Evolutionary conservation across 2,888 invertebrate species (phyloP).

Genomic region (Polydrusus pterygomalis): DNA sequence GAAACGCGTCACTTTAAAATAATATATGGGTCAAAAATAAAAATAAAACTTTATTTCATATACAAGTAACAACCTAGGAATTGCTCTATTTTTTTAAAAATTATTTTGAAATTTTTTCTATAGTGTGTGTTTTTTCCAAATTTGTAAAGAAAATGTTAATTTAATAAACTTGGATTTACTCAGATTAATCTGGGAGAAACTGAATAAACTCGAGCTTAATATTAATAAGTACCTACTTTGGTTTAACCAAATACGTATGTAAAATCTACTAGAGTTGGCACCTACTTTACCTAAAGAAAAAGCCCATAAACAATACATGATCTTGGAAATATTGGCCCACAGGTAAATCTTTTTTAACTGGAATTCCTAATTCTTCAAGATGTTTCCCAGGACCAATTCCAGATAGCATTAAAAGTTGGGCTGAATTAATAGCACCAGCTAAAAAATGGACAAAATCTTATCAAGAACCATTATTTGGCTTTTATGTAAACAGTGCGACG

Average conservation of each 20-base stretch:
- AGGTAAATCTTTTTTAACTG: slow-evolving; percentile 59
- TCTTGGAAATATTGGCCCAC: slow-evolving; percentile 62
- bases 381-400: slow-evolving; percentile 62
- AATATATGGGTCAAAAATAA: no score
- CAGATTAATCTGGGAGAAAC: not conserved
- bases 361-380: slow-evolving; percentile 57
- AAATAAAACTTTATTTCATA: no score
- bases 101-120: no score
- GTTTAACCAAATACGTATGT: not conserved
- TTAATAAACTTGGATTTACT: not conserved
- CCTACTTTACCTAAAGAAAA: slow-evolving; percentile 48
- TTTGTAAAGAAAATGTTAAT: no score
- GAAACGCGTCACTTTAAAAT: no score
- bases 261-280: no score
- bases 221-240: not conserved
- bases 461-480: no score
- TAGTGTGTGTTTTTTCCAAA: no score
- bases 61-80: no score
- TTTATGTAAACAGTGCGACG: no score
- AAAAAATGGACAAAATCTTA: not conserved
- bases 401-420: slow-evolving; percentile 63
- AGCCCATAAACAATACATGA: slow-evolving; percentile 59
- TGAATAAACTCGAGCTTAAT: not conserved
- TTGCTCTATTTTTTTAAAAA: no score
- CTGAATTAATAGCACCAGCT: slow-evolving; percentile 77